Percentiles rank a stretch among this genome's conserved stretches.
Evolutionary conservation across 2,888 invertebrate species (phyloP).

Genomic region (Ditylenchus weischeri): DNA sequence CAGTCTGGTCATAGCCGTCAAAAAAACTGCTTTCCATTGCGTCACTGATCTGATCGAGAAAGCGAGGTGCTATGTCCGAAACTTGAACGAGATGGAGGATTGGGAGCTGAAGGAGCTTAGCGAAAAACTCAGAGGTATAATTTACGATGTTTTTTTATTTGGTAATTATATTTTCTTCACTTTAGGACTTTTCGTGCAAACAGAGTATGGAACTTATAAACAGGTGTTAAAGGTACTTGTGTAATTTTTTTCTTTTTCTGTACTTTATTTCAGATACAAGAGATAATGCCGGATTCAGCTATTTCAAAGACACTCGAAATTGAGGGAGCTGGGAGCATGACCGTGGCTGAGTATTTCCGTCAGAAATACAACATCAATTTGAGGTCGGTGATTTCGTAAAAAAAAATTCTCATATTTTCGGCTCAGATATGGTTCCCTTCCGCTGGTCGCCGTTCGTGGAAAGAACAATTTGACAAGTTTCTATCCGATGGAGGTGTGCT

Average conservation of each 20-base stretch:
- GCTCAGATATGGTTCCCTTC: conserved; percentile 10
- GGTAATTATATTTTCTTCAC: no score
- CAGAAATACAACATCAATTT: conserved; percentile 22
- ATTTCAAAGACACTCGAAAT: not conserved
- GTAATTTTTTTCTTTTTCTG: no score
- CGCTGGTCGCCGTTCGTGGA: conserved; percentile 12
- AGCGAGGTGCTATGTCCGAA: not conserved
- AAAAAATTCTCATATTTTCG: no score
- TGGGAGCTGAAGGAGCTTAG: not conserved
- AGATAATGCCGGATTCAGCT: not conserved
- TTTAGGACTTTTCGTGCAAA: no score
- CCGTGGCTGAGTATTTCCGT: conserved; percentile 31
- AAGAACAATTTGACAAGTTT: conserved; percentile 7
- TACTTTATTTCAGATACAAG: not conserved
- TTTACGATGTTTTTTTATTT: not conserved
- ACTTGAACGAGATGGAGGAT: not conserved
- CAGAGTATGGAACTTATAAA: no score
- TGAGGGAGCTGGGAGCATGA: not conserved
- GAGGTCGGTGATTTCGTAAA: conserved; percentile 15
- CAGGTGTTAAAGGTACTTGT: no score
- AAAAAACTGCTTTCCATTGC: not conserved
- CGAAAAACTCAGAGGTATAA: not conserved
- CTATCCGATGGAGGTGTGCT: conserved; percentile 28
- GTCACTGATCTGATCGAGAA: not conserved
- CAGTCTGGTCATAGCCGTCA: not conserved